phyloP scores from a whole-genome alignment of 2,888 invertebrate species.

The Endotricha flammealis region DNA sequence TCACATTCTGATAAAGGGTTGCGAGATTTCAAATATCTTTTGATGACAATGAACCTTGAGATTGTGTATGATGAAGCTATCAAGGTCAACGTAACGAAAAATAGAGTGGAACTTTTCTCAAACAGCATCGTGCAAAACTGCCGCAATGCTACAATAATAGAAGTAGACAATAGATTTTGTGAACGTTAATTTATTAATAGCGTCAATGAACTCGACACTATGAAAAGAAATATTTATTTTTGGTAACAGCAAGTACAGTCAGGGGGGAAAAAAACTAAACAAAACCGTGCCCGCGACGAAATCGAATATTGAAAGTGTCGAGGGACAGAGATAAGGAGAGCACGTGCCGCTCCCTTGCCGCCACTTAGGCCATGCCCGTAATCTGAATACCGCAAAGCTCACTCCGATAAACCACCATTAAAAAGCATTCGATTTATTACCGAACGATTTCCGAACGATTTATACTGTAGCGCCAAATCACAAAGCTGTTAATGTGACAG shows the following conservation, averaged over 20 bases:
- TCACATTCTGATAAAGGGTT: constrained; percentile 42
- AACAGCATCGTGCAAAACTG: too few species aligned
- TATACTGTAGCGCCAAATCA: constrained; percentile 34
- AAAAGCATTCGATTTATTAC: constrained; percentile 78
- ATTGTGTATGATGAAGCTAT: too few species aligned
- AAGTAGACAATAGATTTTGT: constrained; percentile 9
- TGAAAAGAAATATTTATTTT: constrained; percentile 34
- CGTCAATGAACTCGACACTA: constrained; percentile 32
- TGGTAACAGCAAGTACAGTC: constrained; percentile 29
- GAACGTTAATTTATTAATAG: constrained; percentile 27
- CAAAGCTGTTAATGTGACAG: constrained; percentile 16
- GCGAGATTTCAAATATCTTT: too few species aligned
- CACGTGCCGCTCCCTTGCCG: constrained; percentile 70
- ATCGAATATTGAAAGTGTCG: constrained; percentile 77
- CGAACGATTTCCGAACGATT: constrained; percentile 70
- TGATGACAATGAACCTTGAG: too few species aligned
- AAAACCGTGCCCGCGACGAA: constrained; percentile 56
- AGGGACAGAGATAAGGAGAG: constrained; percentile 68
- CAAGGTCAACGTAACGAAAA: too few species aligned
- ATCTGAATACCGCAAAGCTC: constrained; percentile 77
- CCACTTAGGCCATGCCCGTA: constrained; percentile 68
- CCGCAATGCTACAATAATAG: too few species aligned
- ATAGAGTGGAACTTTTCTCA: too few species aligned
- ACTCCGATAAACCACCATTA: constrained; percentile 76
- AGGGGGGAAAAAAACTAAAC: constrained; percentile 30